phyloP scores from a whole-genome alignment of 37 sponge, comb jelly and placozoan genomes.

The Agelas oroides region DNA sequence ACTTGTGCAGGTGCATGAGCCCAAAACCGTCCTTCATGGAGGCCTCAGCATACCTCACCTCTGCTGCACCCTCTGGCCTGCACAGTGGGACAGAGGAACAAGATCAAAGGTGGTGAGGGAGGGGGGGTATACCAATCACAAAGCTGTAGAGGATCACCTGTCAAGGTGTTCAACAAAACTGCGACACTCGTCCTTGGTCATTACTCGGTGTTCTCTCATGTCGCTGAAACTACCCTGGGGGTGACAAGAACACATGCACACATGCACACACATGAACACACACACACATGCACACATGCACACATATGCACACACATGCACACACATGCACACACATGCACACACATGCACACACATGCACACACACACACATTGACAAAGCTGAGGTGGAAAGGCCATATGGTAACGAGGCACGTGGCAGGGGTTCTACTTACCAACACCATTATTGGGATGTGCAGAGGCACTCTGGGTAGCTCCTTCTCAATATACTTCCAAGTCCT shows the following conservation, averaged over 20 bases:
- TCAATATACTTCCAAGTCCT: constrained; percentile 97
- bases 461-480: constrained; percentile 79
- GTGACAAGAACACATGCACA: no score
- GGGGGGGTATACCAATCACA: no score
- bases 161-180: constrained; percentile 65
- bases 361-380: no score
- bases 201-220: constrained; percentile 78
- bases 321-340: no score
- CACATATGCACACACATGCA: no score
- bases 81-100: neutral
- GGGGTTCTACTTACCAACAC: constrained; percentile 72
- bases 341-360: no score
- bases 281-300: no score
- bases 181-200: constrained; percentile 61
- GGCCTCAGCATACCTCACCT: constrained; percentile 84
- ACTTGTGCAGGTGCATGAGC: constrained; percentile 91
- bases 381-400: neutral
- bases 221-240: constrained; percentile 90
- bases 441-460: constrained; percentile 87
- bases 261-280: no score
- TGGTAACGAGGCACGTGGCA: neutral
- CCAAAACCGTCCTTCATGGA: constrained; percentile 96
- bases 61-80: constrained; percentile 85
- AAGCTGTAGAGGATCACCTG: constrained; percentile 52
- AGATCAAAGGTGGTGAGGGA: neutral